phyloP scores from a whole-genome alignment of 2,113 vertebrate genomes.

The Rhinopithecus roxellana region DNA sequence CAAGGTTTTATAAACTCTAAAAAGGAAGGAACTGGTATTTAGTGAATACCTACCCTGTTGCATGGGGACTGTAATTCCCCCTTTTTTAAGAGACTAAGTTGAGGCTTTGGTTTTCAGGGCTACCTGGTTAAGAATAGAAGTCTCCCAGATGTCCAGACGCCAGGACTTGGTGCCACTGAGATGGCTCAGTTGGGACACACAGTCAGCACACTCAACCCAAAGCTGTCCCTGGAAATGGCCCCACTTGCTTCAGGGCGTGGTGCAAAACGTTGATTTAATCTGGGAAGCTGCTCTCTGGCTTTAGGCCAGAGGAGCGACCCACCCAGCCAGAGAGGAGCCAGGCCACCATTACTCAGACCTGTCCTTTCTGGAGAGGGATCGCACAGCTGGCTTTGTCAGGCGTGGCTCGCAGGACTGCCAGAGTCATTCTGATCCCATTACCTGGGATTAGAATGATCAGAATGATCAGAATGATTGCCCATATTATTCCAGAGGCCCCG shows the following conservation, averaged over 20 bases:
- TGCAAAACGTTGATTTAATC: conserved; percentile 35
- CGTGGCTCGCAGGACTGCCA: not conserved
- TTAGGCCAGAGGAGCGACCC: not conserved
- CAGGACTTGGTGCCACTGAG: not conserved
- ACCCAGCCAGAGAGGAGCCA: not conserved
- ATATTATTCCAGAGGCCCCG: too few species aligned
- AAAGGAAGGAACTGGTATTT: not conserved
- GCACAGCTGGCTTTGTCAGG: not conserved
- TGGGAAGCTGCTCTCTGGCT: not conserved
- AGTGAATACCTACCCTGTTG: too few species aligned
- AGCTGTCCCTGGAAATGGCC: not conserved
- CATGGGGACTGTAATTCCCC: fast-evolving
- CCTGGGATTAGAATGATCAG: too few species aligned
- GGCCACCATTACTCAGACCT: conserved; percentile 27
- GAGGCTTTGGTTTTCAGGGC: not conserved
- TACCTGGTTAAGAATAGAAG: not conserved
- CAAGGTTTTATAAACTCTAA: too few species aligned
- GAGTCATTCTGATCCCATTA: not conserved
- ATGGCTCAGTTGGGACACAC: not conserved
- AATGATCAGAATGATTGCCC: too few species aligned
- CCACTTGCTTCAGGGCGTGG: not conserved
- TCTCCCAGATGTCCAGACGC: not conserved
- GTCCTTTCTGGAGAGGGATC: not conserved
- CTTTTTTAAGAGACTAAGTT: not conserved
- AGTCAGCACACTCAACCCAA: not conserved